phyloP scores from a whole-genome alignment of 2,113 vertebrate genomes.

The Sporophila hypoxantha region DNA sequence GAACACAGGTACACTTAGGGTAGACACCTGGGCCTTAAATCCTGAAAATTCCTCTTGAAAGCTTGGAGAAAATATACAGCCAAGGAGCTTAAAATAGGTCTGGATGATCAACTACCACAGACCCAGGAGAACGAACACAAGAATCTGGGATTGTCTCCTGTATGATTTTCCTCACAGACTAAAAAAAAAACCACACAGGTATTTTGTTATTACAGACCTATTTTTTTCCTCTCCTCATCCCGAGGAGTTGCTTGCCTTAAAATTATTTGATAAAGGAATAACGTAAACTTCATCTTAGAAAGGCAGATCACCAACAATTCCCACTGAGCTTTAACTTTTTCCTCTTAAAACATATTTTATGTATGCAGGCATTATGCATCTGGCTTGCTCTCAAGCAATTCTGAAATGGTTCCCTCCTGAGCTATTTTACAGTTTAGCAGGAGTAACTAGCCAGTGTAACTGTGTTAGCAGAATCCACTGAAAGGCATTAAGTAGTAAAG shows the following conservation, averaged over 20 bases:
- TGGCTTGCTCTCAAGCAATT: conserved; percentile 8
- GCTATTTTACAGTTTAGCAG: conserved; percentile 6
- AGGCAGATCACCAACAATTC: conserved; percentile 17
- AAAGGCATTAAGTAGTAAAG: background rate
- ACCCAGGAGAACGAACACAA: background rate
- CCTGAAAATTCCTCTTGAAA: background rate
- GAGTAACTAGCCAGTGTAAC: conserved; percentile 5
- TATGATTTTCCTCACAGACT: background rate
- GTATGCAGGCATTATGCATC: background rate
- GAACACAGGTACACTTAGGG: background rate
- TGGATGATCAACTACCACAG: background rate
- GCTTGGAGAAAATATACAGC: background rate
- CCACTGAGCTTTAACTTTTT: conserved; percentile 11
- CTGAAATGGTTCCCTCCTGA: conserved; percentile 19
- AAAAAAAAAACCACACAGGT: background rate
- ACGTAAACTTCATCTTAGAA: background rate
- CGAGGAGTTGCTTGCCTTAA: background rate
- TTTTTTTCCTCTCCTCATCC: background rate
- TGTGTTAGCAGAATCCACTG: background rate
- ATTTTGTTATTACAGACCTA: background rate
- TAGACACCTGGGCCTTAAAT: background rate
- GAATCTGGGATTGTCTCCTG: background rate
- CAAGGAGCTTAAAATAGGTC: background rate
- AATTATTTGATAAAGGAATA: conserved; percentile 28
- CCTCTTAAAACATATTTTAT: background rate